Evolutionary conservation across 1,140 invertebrate species (phyloP), one percentile per base, ranked within the genome.

Genomic region (Drosophila nasuta): DNA sequence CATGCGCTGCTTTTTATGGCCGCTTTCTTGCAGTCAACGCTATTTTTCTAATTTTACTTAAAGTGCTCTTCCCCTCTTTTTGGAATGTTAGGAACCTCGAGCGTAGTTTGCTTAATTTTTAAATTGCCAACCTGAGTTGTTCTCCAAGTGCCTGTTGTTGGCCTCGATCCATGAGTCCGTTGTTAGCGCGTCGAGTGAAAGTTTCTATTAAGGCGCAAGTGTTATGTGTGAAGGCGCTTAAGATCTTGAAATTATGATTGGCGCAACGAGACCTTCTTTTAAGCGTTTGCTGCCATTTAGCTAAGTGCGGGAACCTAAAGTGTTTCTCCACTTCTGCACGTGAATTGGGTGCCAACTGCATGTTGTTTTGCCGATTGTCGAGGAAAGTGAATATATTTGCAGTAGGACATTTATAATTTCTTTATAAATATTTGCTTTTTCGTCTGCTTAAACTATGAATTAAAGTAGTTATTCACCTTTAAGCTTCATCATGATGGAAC

Each of bases 211-310:
- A 45, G 67, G 54, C 57, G 46, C 52, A 38, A 75, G 82, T 81
- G 78, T 65, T 71, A 73, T 81, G 77, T 56, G 41, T 3, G 28
- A n/a, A 57, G 35, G 7, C 69, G 67, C 63, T 81, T 78, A 81
- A 85, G 81, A 81, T 86, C 54, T 70, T 8, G 28, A 75, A 79
- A 69, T 86, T 86, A 86, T 82, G 82, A 86, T 86, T 86, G 79
- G 75, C 48, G 65, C 11, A 35, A 45, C 38, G 49, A 51, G 71
- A 58, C n/a, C 15, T 13, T 20, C 35, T 43, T 54, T 15, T 33
- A 45, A 69, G 48, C 67, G 30, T 46, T 66, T 33, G 41, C 43
- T 28, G n/a, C 45, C 25, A 30, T 33, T 56, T 57, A 41, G 41
- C 60, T 13, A 58, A 58, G 28, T 51, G 35, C 46, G 62, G 51